phyloP scores from a whole-genome alignment of 2,888 invertebrate species.

The Ochropleura plecta region DNA sequence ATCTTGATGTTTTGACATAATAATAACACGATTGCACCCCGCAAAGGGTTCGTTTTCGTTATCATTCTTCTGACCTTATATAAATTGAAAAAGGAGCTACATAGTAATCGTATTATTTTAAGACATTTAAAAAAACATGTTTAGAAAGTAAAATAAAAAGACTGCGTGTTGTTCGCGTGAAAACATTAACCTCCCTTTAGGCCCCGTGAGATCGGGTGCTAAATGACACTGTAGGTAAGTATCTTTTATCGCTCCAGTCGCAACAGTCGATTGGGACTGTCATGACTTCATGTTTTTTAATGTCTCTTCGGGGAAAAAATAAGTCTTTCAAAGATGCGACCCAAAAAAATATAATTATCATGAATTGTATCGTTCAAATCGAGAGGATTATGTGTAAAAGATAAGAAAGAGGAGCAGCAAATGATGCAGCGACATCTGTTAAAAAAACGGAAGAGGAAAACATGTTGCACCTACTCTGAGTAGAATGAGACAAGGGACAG shows the following conservation, averaged over 20 bases:
- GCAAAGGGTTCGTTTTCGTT: too few species aligned
- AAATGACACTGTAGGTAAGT: conserved; percentile 23
- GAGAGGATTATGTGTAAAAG: too few species aligned
- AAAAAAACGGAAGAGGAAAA: too few species aligned
- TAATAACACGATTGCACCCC: neutral
- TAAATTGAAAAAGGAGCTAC: neutral
- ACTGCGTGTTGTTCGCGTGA: neutral
- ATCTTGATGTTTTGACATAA: neutral
- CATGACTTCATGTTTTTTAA: conserved; percentile 23
- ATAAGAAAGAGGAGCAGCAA: too few species aligned
- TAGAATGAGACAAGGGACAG: too few species aligned
- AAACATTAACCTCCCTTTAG: conserved; percentile 54
- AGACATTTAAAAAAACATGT: neutral
- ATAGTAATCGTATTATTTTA: neutral
- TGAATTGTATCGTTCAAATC: neutral
- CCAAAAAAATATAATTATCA: neutral
- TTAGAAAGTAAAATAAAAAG: neutral
- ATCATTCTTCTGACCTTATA: too few species aligned
- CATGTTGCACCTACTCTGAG: too few species aligned
- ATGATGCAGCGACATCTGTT: too few species aligned
- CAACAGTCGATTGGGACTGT: conserved; percentile 43
- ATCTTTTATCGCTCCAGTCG: conserved; percentile 39
- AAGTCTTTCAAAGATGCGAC: neutral
- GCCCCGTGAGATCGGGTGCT: conserved; percentile 39
- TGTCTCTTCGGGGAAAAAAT: neutral